Evolutionary conservation across 1,140 invertebrate species (phyloP), one percentile per base, ranked within the genome.

Genomic region (Diprion similis): DNA sequence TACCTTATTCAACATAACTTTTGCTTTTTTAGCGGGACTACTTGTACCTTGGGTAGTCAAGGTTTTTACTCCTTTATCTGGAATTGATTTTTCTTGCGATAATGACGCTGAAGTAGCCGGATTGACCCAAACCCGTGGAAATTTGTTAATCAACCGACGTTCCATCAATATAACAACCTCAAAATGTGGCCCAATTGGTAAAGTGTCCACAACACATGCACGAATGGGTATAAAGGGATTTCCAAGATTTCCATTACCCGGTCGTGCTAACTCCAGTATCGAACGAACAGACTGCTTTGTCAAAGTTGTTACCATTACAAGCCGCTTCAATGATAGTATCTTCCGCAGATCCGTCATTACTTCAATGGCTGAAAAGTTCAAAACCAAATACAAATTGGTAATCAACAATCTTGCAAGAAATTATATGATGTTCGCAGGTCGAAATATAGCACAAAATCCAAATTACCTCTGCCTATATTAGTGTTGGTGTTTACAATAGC

Each of bases 231-330:
- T 86, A 66, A 88, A 88, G 0, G 86, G 83, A 75, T 83, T 82
- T 37, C 86, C 85, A 10, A 83, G 75, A 37, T 64, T 72, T 8
- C 70, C 46, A 37, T 81, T 80, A 9, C 79, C 79, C 7, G 87
- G 86, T 64, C 86, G 80, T n/a, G 81, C 85, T 18, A 88, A 75
- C 73, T 88, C 86, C 70, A 88, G 76, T 73, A 88, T 86, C 10
- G 86, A 83, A 11, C 86, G 83, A 7, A 87, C 86, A 0, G 87
- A 86, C 72, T 87, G 87, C 75, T 88, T 88, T 0, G 86, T 87
- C n/a, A 88, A 75, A 8, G 85, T 85, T 45, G 87, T 88, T 46
- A 88, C 79, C 80, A 88, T 83, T 17, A 88, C 85, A 17, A 88
- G 78, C 71, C 84, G 80, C n/a, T 82, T 80, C 0, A 88, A 68